Base-by-base conservation (phyloP, 2,888 invertebrate genomes). In the Andrena haemorrhoa region DNA sequence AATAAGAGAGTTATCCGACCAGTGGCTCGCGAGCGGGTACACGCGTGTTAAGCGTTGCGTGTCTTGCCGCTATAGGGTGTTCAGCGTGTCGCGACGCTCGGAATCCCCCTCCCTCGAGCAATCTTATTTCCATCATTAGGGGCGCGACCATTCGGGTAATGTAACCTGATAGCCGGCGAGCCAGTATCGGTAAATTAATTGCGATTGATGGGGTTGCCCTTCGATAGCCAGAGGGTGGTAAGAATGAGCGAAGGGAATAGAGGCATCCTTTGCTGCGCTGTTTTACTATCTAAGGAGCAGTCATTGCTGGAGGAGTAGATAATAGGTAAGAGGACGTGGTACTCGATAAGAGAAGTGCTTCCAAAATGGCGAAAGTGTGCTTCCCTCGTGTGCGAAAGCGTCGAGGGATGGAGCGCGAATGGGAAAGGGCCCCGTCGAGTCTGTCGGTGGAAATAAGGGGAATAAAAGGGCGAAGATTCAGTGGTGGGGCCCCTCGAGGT, bases 1-100 rank as follows among this genome's bases (percentile, higher is more conserved):
- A 91, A 90, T 90, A 89, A 92, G 90, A 89, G 90, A 88, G 87
- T 86, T 89, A 89, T 90, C 87, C 85, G 78, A 81, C 80, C 79
- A 75, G 86, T 81, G 87, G 79, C 83, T 85, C 79, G 86, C 68
- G 80, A 80, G 70, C 20, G 56, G 23, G 84, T 80, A 83, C 87
- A 79, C 80, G 82, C 79, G 81, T 78, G 87, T 71, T 82, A 87
- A 87, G 76, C 72, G 78, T 53, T 78, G 84, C 81, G 76, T 84
- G 83, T 75, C 82, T 75, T 58, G 58, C 60, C 60, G 79, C 79
- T 72, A 78, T 68, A 77, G 65, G 73, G 51, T 23, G 35, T 64
- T 56, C 41, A 53, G 26, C 56, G 26, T 20, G 26, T 20, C 47
- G 58, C 5, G 33, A 29, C 12, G 7, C 51, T 16, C 16, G 23